phyloP scores from a whole-genome alignment of 2,888 invertebrate genomes.

The Archips xylosteana region DNA sequence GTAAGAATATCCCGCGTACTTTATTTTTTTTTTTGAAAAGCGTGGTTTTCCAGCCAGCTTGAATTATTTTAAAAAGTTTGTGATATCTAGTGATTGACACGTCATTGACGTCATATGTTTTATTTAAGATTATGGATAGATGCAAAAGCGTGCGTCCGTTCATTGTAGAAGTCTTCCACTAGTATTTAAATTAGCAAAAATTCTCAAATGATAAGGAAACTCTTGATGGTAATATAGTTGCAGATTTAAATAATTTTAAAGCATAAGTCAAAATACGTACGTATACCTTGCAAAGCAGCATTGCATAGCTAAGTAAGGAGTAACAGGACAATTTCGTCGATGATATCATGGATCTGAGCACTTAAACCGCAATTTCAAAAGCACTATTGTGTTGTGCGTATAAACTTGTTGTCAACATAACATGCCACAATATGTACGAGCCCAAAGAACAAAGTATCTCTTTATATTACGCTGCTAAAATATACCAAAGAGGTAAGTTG shows the following conservation, averaged over 20 bases:
- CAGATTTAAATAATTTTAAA: neutral
- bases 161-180: too few species aligned
- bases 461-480: too few species aligned
- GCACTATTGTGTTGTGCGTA: neutral
- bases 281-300: slow-evolving; percentile 16
- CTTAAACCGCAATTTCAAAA: slow-evolving; percentile 5
- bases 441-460: neutral
- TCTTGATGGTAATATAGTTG: neutral
- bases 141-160: too few species aligned
- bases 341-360: slow-evolving; percentile 28
- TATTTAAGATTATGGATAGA: too few species aligned
- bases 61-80: neutral
- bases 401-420: neutral
- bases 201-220: neutral
- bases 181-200: too few species aligned
- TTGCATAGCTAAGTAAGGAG: slow-evolving; percentile 31
- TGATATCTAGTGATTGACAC: neutral
- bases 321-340: slow-evolving; percentile 28
- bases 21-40: slow-evolving; percentile 7
- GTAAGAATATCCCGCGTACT: slow-evolving; percentile 11
- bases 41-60: slow-evolving; percentile 1
- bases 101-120: neutral
- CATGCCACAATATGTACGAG: neutral
- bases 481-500: too few species aligned
- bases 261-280: neutral